Evolutionary conservation across 1,140 invertebrate species (phyloP), one percentile per base, ranked within the genome.

Genomic region (Mercenaria mercenaria): DNA sequence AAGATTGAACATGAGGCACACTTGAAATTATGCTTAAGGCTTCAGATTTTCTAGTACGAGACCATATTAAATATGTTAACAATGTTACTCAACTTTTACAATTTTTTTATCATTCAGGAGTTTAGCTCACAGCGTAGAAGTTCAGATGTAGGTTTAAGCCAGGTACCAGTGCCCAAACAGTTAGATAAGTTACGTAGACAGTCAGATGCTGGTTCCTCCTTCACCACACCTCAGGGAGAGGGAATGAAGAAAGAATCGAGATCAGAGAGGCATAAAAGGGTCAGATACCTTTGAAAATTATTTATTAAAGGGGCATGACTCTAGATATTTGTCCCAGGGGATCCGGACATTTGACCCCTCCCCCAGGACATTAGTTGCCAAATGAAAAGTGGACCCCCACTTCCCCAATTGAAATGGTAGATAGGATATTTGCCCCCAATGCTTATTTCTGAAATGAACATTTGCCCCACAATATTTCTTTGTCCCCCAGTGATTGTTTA

Each of bases 221-320:
- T 74, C 10, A 41, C 50, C n/a, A 34, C 64, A 72, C 41, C 41
- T 3, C 1, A 84, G n/a, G 61, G 64, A 29, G 29, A 83, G 34
- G 69, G 11, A 6, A 20, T 11, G 13, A 52, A 41, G 72, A 80
- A 64, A 39, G 86, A 88, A 56, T 88, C 86, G 0, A 47, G 86
- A 72, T 88, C 86, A 20, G 76, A 88, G 10, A 80, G 86, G 37
- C 86, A 88, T 50, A 88, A 81, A 81, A 64, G 86, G 77, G 85
- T 87, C 1, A 43, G 47, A 18, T 39, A 29, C 10, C 43, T 37
- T 13, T 61, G 11, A 59, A 81, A 11, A 1, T 10, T 61, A 10
- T 37, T 56, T 15, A 37, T 34, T 56, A 37, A 11, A 56, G 3
- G 15, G 29, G 10, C 32, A 10, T 81, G 2, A 39, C 47, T 10